Evolutionary conservation across 2,888 invertebrate species (phyloP).

Genomic region (Micoletzkya japonica): DNA sequence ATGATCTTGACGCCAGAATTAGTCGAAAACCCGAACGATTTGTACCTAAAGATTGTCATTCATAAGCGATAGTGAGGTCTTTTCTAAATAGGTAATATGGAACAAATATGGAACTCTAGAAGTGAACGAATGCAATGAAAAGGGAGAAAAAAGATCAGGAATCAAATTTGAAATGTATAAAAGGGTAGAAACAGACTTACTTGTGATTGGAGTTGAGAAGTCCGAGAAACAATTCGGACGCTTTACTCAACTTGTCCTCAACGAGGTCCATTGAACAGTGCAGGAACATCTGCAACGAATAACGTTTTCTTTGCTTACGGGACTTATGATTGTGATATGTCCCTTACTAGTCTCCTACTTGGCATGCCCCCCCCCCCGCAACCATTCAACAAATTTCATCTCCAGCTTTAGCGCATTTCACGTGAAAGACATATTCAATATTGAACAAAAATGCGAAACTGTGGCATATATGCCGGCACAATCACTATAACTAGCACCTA

Average conservation of each 20-base stretch:
- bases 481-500: background rate
- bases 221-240: conserved; percentile 45
- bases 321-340: background rate
- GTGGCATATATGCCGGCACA: background rate
- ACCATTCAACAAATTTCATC: background rate
- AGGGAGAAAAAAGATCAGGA: background rate
- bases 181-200: conserved; percentile 21
- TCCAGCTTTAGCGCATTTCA: background rate
- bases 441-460: background rate
- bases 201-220: conserved; percentile 48
- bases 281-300: conserved; percentile 43
- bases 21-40: conserved; percentile 58
- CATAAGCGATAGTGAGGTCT: background rate
- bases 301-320: background rate
- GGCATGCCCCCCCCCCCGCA: background rate
- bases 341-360: background rate
- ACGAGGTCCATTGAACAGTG: conserved; percentile 57
- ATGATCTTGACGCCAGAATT: conserved; percentile 58
- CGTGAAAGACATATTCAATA: too few relatives aligned
- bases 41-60: conserved; percentile 5
- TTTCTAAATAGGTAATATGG: background rate
- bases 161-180: background rate
- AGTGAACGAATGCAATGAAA: background rate
- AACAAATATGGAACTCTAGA: background rate
- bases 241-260: conserved; percentile 50